Percentiles rank a stretch among this genome's conserved stretches.
These are phyloP conservation scores for Drosophila quasianomalipes DNA, from an alignment of 2,888 invertebrate species.

Conservation along the genomic window DNA sequence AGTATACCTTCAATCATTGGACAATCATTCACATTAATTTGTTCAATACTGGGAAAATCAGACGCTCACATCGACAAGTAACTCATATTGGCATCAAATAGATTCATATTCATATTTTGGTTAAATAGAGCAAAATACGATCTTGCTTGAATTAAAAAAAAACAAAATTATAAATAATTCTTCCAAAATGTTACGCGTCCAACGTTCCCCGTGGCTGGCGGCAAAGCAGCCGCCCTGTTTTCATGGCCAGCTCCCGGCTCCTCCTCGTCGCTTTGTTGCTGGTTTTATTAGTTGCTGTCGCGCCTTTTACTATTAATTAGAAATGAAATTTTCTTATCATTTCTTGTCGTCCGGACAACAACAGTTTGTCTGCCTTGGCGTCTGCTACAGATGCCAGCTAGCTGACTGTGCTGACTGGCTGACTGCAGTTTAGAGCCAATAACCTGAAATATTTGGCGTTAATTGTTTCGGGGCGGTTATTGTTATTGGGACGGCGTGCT, in stretches of 20 bases:
- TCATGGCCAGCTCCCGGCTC: background rate
- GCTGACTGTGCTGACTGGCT: background rate
- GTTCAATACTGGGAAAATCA: background rate
- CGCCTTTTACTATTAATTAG: slow-evolving; percentile 66
- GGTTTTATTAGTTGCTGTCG: slow-evolving; percentile 20
- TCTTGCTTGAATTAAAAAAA: background rate
- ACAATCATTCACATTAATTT: background rate
- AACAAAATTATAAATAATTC: background rate
- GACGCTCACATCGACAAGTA: background rate
- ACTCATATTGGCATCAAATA: background rate
- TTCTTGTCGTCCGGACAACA: slow-evolving; percentile 44
- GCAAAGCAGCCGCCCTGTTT: background rate
- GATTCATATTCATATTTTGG: background rate
- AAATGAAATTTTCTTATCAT: slow-evolving; percentile 70
- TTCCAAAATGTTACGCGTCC: too few species aligned
- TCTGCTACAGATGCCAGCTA: slow-evolving; percentile 28
- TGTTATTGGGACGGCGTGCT: slow-evolving; percentile 65
- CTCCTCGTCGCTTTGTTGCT: background rate
- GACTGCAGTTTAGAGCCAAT: slow-evolving; percentile 58
- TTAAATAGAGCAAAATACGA: background rate
- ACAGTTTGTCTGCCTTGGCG: slow-evolving; percentile 56
- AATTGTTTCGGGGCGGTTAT: slow-evolving; percentile 64
- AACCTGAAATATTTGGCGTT: slow-evolving; percentile 68
- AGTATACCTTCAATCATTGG: background rate
- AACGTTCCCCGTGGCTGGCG: background rate